Conservation (phyloP, 2,797 vertebrate species). For the Chaetodon trifasciatus region DNA sequence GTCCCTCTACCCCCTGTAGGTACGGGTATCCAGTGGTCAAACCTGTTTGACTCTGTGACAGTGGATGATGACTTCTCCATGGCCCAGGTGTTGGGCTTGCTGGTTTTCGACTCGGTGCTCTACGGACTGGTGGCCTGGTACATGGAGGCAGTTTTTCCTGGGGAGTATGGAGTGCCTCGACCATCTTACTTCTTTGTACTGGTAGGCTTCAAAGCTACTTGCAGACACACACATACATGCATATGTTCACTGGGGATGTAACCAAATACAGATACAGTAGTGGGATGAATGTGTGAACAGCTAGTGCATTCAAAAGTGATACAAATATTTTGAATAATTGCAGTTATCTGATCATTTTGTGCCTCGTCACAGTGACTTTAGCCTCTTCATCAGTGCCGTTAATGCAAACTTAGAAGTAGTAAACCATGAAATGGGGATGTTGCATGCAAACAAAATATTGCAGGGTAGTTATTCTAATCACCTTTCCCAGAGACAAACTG, state of each 20-base stretch:
- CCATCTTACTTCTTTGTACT: constrained; percentile 95
- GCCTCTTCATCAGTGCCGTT: not conserved
- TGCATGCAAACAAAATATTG: not conserved
- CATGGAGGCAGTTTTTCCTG: constrained; percentile 94
- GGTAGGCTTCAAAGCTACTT: constrained; percentile 84
- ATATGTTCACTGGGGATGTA: not conserved
- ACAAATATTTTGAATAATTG: not conserved
- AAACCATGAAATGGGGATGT: not conserved
- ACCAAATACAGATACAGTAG: not conserved
- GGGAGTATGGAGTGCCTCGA: constrained; percentile 95
- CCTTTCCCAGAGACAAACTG: not conserved
- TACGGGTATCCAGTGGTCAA: constrained; percentile 93
- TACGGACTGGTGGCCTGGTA: constrained; percentile 96
- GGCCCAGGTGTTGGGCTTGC: constrained; percentile 92
- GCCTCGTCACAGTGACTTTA: not conserved
- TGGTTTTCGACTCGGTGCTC: constrained; percentile 91
- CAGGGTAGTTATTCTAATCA: not conserved
- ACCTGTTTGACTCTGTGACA: constrained; percentile 91
- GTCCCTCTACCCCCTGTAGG: constrained; percentile 78
- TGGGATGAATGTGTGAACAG: not conserved
- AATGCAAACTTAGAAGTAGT: not conserved
- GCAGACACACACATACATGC: not conserved
- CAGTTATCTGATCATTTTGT: not conserved
- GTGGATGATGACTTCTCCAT: constrained; percentile 96
- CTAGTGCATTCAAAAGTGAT: not conserved